Base-by-base conservation (phyloP, 2,888 invertebrate species). In the Myopa tessellatipennis region DNA sequence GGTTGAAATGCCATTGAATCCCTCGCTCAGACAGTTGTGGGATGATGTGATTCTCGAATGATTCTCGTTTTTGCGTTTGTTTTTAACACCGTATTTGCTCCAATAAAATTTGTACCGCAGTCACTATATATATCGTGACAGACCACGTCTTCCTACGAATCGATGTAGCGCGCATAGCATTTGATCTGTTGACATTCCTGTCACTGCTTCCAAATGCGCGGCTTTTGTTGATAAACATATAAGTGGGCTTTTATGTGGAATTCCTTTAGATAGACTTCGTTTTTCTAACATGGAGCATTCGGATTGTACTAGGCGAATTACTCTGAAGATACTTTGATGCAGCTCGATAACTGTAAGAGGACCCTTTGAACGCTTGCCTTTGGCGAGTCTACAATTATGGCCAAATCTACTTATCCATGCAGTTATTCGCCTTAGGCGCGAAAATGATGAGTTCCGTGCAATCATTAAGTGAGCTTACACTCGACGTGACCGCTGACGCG, bases 191-290 rank as follows among this genome's bases (percentile, higher is more conserved):
- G 70, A n/a, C 76, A 79, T 63, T 4, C 71, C 75, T 38, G 79
- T 77, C 0, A 79, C 79, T 7, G 80, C 77, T 67, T 79, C 75
- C 36, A 80, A 63, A 26, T 80, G 77, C 5, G 78, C 69, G 3
- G 78, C 77, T 7, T 78, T 79, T 4, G 79, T 78, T 36, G 79
- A 61, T 1, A 80, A 40, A 60, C 79, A 79, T 50, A 80, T 75
- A n/a, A 26, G 26, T 26, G 26, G 26, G 60, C 60, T 60, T 6
- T 45, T 45, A 10, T 45, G 7, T 10, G 6, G 45, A 6, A 45
- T 3, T 45, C 45, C 45, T 45, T 45, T 45, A 8, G 45, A 45
- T 8, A 45, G 45, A 45, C 45, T 6, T 45, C 45, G 45, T 45
- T 45, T 45, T 45, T 45, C 45, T 6, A 4, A 10, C 45, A 10